Conservation (phyloP, 2,888 invertebrate genomes). For the Vesta saturnalis region DNA sequence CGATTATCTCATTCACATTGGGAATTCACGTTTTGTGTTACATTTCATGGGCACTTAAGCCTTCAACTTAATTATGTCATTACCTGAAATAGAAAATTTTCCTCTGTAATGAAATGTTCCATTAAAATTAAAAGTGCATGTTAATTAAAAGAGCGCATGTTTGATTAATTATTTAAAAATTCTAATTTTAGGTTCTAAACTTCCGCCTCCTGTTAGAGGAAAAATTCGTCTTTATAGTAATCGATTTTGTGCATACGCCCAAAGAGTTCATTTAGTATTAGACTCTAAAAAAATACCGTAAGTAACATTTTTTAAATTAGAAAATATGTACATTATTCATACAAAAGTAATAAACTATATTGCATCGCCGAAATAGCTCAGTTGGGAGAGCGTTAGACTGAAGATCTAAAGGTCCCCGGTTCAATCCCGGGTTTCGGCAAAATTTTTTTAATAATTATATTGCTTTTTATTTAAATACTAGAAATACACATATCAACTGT, state of each 20-base stretch:
- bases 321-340: not conserved
- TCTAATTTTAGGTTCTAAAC: conserved; percentile 67
- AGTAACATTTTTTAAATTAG: conserved; percentile 50
- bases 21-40: not conserved
- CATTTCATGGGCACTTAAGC: not conserved
- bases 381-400: conserved; percentile 84
- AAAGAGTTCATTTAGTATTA: conserved; percentile 77
- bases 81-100: not conserved
- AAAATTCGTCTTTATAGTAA: conserved; percentile 81
- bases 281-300: conserved; percentile 80
- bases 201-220: conserved; percentile 69
- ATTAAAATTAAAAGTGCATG: too few species aligned
- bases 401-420: too few species aligned
- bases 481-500: too few species aligned
- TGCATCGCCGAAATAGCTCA: conserved; percentile 76
- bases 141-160: too few species aligned
- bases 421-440: too few species aligned
- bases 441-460: too few species aligned
- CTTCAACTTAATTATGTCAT: not conserved
- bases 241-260: conserved; percentile 87
- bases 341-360: not conserved
- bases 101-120: not conserved
- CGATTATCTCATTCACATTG: conserved; percentile 30
- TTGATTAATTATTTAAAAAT: not conserved
- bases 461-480: too few species aligned